Conservation (phyloP, 2,888 invertebrate genomes). For the Harpagoxenus sublaevis region DNA sequence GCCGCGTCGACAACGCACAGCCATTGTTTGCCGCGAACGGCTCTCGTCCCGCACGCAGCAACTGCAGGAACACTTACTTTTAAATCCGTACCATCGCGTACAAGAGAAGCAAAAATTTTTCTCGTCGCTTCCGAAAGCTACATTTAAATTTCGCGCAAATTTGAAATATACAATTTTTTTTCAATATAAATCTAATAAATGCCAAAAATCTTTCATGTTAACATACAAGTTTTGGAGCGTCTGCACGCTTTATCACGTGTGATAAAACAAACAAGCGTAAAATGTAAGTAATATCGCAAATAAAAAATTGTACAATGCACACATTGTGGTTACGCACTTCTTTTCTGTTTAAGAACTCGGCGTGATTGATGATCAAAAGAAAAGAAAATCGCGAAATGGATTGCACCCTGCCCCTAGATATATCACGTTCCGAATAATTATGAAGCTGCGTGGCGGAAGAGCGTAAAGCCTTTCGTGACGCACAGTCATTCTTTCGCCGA, state of each 20-base stretch:
- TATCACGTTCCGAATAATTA: slow-evolving; percentile 45
- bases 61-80: slow-evolving; percentile 16
- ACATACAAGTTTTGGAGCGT: no score
- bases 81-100: slow-evolving; percentile 5
- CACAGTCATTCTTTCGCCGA: slow-evolving; percentile 1
- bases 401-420: background rate
- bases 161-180: background rate
- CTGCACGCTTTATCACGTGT: background rate
- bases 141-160: background rate
- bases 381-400: background rate
- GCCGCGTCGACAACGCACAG: slow-evolving; percentile 74
- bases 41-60: slow-evolving; percentile 9
- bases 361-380: background rate
- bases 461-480: slow-evolving; percentile 36
- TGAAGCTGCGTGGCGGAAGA: slow-evolving; percentile 35
- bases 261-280: background rate
- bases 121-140: background rate
- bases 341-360: background rate
- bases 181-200: no score
- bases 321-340: background rate
- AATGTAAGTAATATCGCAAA: background rate
- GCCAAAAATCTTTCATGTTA: no score
- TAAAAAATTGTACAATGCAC: background rate
- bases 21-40: slow-evolving; percentile 76
- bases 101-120: background rate